Base-by-base conservation (phyloP, 2,113 vertebrate genomes). In the Hippocampus abdominalis region DNA sequence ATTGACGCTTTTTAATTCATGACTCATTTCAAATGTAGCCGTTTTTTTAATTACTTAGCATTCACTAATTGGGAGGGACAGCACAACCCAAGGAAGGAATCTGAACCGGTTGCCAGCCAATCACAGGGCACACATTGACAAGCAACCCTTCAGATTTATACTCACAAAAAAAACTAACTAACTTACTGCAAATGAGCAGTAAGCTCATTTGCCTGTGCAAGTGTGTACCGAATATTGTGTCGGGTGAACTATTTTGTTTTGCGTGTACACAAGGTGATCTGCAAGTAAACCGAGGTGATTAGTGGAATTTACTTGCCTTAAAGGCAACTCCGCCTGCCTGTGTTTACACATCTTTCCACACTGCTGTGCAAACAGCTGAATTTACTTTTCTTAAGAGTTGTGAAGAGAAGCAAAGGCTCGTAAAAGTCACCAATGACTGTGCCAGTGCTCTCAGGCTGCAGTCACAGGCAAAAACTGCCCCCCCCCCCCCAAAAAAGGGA, bases 301-400 rank as follows among this genome's bases (percentile, higher is more conserved):
- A 1, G 13, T 57, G 3, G 4, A 48, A 15, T 48, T 48, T 13
- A 29, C 4, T 59, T 13, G 13, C 12, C 13, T 59, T 16, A 3
- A 56, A 23, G 21, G n/a, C 51, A n/a, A 21, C 11, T 4, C 20
- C 54, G 25, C 29, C 56, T 8, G 57, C 3, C 21, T 15, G 27
- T 16, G 15, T 60, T 60, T 8, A 60, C 27, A 20, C 18, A 32
- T 32, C 15, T 60, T 60, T 60, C 27, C 57, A 32, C 27, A 6
- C 40, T 60, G n/a, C 4, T 25, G 23, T 20, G 23, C 23, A 74
- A 71, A 82, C 72, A 78, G 74, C 32, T 65, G 79, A 81, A 46
- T 62, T 61, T 12, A 46, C 57, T 18, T 59, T 29, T 59, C 56
- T 16, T 12, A 23, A 23, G 49, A n/a, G 71, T 64, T 44, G 61